Evolutionary conservation across 2,888 invertebrate species (phyloP), one percentile per base, ranked within the genome.

Genomic region (Drosophila paucipuncta): DNA sequence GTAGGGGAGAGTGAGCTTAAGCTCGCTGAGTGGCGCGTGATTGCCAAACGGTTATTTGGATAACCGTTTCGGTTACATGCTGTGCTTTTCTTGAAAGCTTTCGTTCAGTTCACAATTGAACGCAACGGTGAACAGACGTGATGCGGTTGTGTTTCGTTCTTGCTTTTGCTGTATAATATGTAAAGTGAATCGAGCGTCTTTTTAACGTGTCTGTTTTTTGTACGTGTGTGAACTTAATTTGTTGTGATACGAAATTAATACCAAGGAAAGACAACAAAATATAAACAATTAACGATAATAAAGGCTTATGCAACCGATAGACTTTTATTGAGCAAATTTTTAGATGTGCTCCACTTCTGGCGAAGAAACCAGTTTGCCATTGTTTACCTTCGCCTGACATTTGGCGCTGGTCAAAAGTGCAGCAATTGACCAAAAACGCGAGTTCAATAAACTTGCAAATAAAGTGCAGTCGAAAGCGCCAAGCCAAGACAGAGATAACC

Each of bases 391-490:
- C 53, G 54, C 49, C 57, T 79, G 68, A 78, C 78, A 70, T 79
- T 79, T 79, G 78, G 54, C 52, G 57, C 16, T 77, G 78, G 74
- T 70, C 79, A 73, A 79, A 78, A 79, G 59, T 79, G 82, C 82
- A 82, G 71, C 65, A 85, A 75, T 67, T 78, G 80, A 55, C 68
- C 82, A 76, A 78, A 78, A 58, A 60, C 35, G 69, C 39, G 69
- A 83, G 85, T 90, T 86, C 91, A 86, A 81, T 64, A 86, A 86
- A 86, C 85, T 57, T 30, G 41, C 22, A 64, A 47, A 47, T 28
- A 47, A 47, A 76, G 52, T 57, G 68, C 52, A 62, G 10, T 30
- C 41, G n/a, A 52, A 61, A 61, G 28, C n/a, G 22, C 22, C 31
- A 35, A 58, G 47, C 25, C 22, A 25, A 25, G 25, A 16, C 16